Evolutionary conservation across 2,797 vertebrate species (phyloP).

Genomic region (Rhinogobio ventralis): DNA sequence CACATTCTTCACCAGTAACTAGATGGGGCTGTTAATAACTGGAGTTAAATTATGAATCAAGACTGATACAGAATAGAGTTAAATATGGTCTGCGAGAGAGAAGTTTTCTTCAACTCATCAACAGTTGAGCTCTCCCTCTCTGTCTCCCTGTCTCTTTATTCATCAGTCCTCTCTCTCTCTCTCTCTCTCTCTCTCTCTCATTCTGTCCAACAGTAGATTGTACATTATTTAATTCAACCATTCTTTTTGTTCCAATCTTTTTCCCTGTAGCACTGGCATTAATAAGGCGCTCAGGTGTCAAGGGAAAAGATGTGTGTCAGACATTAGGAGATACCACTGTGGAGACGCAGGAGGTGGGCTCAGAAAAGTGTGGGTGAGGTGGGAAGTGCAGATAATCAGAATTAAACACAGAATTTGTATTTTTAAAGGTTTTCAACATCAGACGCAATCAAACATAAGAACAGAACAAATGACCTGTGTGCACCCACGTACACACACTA

Average conservation of each 20-base stretch:
- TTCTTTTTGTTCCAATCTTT: conserved; percentile 37
- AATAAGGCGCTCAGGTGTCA: conserved; percentile 55
- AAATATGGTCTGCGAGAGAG: conserved; percentile 12
- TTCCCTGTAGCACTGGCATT: conserved; percentile 40
- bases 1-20: conserved; percentile 26
- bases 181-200: neutral
- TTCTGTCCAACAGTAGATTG: conserved; percentile 26
- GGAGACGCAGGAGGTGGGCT: neutral
- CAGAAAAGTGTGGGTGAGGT: neutral
- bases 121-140: neutral
- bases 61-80: conserved; percentile 6
- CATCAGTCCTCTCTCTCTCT: neutral
- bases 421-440: conserved; percentile 15
- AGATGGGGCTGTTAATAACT: conserved; percentile 31
- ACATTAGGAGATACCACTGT: conserved; percentile 46
- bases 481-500: neutral
- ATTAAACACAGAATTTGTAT: too few relatives aligned
- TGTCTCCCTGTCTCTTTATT: conserved; percentile 2
- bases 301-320: conserved; percentile 48
- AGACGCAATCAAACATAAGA: conserved; percentile 26
- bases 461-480: neutral
- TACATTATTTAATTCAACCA: conserved; percentile 50
- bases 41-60: conserved; percentile 51
- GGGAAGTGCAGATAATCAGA: conserved; percentile 29
- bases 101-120: conserved; percentile 14